These are phyloP conservation scores for Stenodera caucasica DNA, from an alignment of 2,888 invertebrate genomes.

Conservation along the genomic window DNA sequence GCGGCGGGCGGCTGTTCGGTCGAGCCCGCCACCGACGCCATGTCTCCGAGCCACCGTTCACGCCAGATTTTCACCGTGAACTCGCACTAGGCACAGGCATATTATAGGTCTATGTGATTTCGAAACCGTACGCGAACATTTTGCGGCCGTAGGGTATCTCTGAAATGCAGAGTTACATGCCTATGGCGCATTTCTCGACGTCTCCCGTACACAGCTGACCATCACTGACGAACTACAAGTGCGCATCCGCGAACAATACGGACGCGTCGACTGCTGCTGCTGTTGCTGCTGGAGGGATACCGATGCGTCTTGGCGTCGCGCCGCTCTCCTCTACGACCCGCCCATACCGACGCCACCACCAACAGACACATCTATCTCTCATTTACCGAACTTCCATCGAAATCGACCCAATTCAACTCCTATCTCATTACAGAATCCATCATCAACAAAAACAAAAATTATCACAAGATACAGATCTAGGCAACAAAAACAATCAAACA, in stretches of 20 bases:
- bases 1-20: constrained; percentile 62
- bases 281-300: constrained; percentile 30
- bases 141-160: constrained; percentile 56
- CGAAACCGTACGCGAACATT: constrained; percentile 63
- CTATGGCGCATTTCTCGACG: constrained; percentile 54
- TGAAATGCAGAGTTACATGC: constrained; percentile 52
- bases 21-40: constrained; percentile 60
- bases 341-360: constrained; percentile 29
- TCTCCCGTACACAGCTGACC: constrained; percentile 51
- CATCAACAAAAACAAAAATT: too few relatives aligned
- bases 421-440: too few relatives aligned
- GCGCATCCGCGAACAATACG: constrained; percentile 46
- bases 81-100: constrained; percentile 55
- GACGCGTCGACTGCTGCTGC: constrained; percentile 43
- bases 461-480: too few relatives aligned
- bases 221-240: constrained; percentile 49
- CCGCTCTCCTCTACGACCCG: constrained; percentile 41
- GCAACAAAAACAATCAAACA: too few relatives aligned
- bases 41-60: constrained; percentile 63
- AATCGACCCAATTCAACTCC: too few relatives aligned
- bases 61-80: constrained; percentile 66
- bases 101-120: constrained; percentile 63
- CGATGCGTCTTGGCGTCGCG: constrained; percentile 41
- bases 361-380: constrained; percentile 20
- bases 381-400: too few relatives aligned